Conservation (phyloP, 2,888 invertebrate species). For the Heterodera filipjevi region DNA sequence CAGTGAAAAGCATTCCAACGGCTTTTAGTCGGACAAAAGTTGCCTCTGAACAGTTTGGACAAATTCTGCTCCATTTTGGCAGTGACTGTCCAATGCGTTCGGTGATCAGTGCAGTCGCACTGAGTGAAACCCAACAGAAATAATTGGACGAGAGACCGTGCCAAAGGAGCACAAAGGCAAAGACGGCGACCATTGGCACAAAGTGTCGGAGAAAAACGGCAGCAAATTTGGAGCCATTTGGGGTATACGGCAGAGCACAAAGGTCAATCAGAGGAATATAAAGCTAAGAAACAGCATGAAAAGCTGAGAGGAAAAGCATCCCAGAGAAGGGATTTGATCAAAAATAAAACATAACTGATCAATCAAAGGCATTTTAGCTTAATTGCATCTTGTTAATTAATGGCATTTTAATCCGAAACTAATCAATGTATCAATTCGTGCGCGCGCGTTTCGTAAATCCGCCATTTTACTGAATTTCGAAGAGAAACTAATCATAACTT, state of each 20-base stretch:
- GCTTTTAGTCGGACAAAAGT: conserved; percentile 13
- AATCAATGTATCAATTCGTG: too few species aligned
- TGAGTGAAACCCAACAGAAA: conserved; percentile 57
- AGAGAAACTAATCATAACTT: too few species aligned
- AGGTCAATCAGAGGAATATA: conserved; percentile 56
- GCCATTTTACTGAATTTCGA: too few species aligned
- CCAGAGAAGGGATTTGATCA: neutral
- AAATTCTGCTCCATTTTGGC: neutral
- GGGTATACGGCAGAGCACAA: neutral
- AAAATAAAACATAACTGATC: neutral
- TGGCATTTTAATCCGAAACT: too few species aligned
- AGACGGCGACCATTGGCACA: conserved; percentile 51
- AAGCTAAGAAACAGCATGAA: conserved; percentile 39
- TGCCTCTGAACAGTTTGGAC: neutral
- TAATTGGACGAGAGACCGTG: conserved; percentile 60
- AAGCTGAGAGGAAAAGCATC: too few species aligned
- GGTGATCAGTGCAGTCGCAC: conserved; percentile 55
- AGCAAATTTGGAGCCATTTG: neutral
- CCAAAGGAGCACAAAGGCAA: conserved; percentile 59
- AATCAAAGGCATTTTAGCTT: too few species aligned
- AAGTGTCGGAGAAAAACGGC: conserved; percentile 38
- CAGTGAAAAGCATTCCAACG: conserved; percentile 12
- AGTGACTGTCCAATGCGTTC: conserved; percentile 40
- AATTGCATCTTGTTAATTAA: too few species aligned
- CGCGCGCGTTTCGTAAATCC: too few species aligned